phyloP scores from a whole-genome alignment of 2,888 invertebrate species.

The Drosophila stalkeri region DNA sequence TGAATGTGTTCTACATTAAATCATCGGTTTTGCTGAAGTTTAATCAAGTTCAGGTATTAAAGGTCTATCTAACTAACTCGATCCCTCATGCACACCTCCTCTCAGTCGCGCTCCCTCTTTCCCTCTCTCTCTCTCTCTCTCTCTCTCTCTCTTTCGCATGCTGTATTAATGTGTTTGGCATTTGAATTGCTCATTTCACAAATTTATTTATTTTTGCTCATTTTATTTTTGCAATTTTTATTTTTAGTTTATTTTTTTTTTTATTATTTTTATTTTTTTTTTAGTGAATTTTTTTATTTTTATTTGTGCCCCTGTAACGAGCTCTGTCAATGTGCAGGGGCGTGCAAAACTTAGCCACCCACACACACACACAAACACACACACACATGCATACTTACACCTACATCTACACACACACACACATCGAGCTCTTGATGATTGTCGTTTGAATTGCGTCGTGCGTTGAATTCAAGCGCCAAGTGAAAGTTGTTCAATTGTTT shows the following conservation, averaged over 20 bases:
- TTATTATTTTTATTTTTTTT: too few relatives aligned
- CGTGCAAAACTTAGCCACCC: constrained; percentile 53
- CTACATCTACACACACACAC: constrained; percentile 27
- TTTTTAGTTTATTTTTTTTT: background rate
- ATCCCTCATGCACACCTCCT: background rate
- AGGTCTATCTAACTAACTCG: background rate
- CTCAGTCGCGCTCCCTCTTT: background rate
- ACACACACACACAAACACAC: constrained; percentile 33
- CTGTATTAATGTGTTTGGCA: constrained; percentile 21
- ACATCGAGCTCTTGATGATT: constrained; percentile 30
- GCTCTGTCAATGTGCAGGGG: constrained; percentile 54
- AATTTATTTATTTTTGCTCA: constrained; percentile 16
- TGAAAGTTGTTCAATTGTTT: constrained; percentile 83
- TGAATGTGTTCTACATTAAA: background rate
- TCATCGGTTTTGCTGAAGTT: background rate
- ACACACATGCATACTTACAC: constrained; percentile 25
- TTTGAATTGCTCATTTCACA: constrained; percentile 19
- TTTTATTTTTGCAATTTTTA: constrained; percentile 8
- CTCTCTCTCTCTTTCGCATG: background rate
- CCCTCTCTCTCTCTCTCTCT: background rate
- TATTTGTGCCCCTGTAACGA: constrained; percentile 43
- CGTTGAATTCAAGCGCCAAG: constrained; percentile 83
- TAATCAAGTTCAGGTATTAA: background rate
- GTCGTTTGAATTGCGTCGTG: constrained; percentile 78
- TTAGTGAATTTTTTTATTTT: constrained; percentile 4